These are phyloP conservation scores for Euplagia quadripunctaria DNA, from an alignment of 2,888 invertebrate species.

Conservation along the genomic window DNA sequence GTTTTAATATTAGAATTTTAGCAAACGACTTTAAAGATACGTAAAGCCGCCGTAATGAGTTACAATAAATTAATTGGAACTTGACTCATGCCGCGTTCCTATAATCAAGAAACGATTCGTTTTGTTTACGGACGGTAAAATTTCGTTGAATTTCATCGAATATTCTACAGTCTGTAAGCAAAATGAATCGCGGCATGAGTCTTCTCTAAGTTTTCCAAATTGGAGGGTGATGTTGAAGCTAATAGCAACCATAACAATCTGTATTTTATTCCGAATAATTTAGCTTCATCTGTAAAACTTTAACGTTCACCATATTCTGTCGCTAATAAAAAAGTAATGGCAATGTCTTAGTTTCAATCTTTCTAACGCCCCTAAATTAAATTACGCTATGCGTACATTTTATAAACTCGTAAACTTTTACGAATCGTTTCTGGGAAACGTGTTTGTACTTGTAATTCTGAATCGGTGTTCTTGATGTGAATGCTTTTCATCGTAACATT, in stretches of 20 bases:
- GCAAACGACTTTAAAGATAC: too few species aligned
- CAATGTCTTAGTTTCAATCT: slow-evolving; percentile 3
- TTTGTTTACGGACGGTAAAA: too few species aligned
- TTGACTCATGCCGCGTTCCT: too few species aligned
- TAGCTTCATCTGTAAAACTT: not conserved
- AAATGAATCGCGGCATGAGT: too few species aligned
- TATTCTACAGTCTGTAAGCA: too few species aligned
- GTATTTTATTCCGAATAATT: not conserved
- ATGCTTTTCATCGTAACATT: not conserved
- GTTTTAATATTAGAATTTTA: too few species aligned
- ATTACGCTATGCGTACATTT: not conserved
- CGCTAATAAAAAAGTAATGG: not conserved
- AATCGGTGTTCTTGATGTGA: not conserved
- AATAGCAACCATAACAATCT: too few species aligned
- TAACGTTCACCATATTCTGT: not conserved
- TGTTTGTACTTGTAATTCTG: not conserved
- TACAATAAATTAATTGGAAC: too few species aligned
- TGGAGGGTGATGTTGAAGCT: not conserved
- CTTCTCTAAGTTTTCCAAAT: not conserved
- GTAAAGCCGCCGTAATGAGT: too few species aligned
- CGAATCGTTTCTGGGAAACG: not conserved
- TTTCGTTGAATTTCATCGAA: too few species aligned
- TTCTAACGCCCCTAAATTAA: slow-evolving; percentile 5
- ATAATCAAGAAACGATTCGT: too few species aligned
- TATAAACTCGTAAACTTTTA: not conserved